phyloP scores from a whole-genome alignment of 30 jellyfish, hydroid and myxozoan genomes.

The Aurelia aurita complex sp. Pacific region DNA sequence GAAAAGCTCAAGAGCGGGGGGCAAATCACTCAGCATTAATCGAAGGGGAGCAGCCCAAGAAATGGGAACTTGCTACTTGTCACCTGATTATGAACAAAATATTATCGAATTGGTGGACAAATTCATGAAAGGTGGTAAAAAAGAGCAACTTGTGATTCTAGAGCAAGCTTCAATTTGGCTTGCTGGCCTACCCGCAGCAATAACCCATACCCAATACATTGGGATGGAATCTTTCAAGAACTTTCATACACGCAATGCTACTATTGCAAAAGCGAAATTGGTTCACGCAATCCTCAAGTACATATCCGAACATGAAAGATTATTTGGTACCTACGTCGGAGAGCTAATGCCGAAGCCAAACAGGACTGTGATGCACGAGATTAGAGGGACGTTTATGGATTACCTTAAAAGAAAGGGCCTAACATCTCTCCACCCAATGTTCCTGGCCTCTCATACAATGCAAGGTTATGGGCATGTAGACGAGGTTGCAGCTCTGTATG shows the following conservation, averaged over 20 bases:
- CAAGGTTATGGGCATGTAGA: slow-evolving; percentile 95
- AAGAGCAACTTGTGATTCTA: slow-evolving; percentile 53
- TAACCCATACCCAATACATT: slow-evolving; percentile 50
- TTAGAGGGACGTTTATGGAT: slow-evolving; percentile 78
- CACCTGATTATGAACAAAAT: slow-evolving; percentile 87
- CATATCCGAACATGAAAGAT: slow-evolving; percentile 33
- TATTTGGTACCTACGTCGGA: slow-evolving; percentile 84
- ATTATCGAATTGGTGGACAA: slow-evolving; percentile 57
- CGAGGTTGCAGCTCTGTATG: slow-evolving; percentile 90
- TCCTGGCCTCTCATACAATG: slow-evolving; percentile 75
- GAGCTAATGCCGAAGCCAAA: slow-evolving; percentile 93
- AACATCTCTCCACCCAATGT: slow-evolving; percentile 60
- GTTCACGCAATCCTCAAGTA: slow-evolving; percentile 49
- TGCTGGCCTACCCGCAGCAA: slow-evolving; percentile 21
- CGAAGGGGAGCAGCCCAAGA: slow-evolving; percentile 88
- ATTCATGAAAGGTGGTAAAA: slow-evolving; percentile 2
- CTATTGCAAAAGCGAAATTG: slow-evolving; percentile 19
- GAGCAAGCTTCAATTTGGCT: slow-evolving; percentile 83
- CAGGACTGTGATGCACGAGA: slow-evolving; percentile 59
- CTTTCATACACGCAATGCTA: slow-evolving; percentile 43
- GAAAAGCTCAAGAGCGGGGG: slow-evolving; percentile 67
- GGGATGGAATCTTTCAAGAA: slow-evolving; percentile 27
- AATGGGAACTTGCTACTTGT: slow-evolving; percentile 79
- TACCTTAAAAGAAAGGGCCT: slow-evolving; percentile 61
- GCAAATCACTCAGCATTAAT: slow-evolving; percentile 67